Evolutionary conservation across 1,140 invertebrate species (phyloP), one percentile per base, ranked within the genome.

Genomic region (Drosophila setifemur): DNA sequence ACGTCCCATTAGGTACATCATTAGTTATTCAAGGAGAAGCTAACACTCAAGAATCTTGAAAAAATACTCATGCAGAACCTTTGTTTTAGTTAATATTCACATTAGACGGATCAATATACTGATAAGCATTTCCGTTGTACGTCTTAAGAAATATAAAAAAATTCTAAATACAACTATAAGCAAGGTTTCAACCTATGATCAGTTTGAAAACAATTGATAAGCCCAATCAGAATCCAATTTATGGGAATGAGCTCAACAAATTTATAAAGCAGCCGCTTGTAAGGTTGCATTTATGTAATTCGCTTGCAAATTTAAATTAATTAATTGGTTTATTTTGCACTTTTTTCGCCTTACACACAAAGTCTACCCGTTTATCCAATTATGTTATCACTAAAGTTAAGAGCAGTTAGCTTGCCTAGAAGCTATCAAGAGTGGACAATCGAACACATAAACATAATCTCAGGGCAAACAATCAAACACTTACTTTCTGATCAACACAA

Each of bases 401-500:
- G n/a, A n/a, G n/a, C n/a, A n/a, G 29, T 14, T 16, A 2, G 2
- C 31, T 4, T 42, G 45, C 39, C 49, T 18, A 28, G 43, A 63
- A 23, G 23, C 47, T 55, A 72, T 52, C 33, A 37, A 28, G 42
- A 45, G 14, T 3, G n/a, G n/a, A n/a, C n/a, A n/a, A n/a, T n/a
- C n/a, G n/a, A n/a, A n/a, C n/a, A n/a, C n/a, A n/a, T 26, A 9
- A 44, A 19, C 21, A 14, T 16, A 21, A 3, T 33, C 21, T 29
- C 11, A 16, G 7, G 14, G 2, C 42, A 53, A 48, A 57, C 47
- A 67, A 39, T 33, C 37, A 33, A 67, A 18, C 23, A 83, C 78
- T 74, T 67, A 83, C 78, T 43, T 33, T 60, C 43, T 33, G 19
- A 19, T 55, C 35, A 71, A 75, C n/a, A 39, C 47, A 28, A 70